phyloP scores from a whole-genome alignment of 2,888 invertebrate species.

The Limnephilus rhombicus region DNA sequence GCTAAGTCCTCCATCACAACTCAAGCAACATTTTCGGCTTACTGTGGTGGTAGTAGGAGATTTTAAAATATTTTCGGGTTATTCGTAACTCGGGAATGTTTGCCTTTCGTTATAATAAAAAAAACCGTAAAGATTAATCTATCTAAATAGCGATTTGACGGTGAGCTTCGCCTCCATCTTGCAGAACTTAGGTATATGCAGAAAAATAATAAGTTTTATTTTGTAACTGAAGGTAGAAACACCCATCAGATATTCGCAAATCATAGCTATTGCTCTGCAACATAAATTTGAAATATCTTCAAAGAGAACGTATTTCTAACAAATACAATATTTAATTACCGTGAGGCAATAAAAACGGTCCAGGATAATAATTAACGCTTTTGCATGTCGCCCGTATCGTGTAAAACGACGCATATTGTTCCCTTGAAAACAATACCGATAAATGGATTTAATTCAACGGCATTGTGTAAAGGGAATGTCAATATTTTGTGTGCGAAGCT shows the following conservation, averaged over 20 bases:
- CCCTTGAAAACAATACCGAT: slow-evolving; percentile 12
- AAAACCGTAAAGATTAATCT: too few species aligned
- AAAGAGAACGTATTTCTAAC: not conserved
- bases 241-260: not conserved
- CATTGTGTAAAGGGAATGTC: slow-evolving; percentile 30
- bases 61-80: too few species aligned
- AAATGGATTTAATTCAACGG: slow-evolving; percentile 30
- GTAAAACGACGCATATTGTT: slow-evolving; percentile 11
- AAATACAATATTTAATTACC: not conserved
- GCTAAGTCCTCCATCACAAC: too few species aligned
- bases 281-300: not conserved
- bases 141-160: too few species aligned
- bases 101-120: too few species aligned
- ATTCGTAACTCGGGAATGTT: too few species aligned
- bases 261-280: not conserved
- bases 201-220: not conserved
- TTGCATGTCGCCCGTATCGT: not conserved
- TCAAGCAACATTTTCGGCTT: too few species aligned
- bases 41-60: too few species aligned
- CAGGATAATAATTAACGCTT: slow-evolving; percentile 4
- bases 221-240: not conserved
- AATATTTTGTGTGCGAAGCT: slow-evolving; percentile 21
- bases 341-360: not conserved
- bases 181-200: too few species aligned
- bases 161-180: too few species aligned